Percentiles rank a stretch among this genome's conserved stretches.
These are phyloP conservation scores for Alethe castanea DNA, from an alignment of 2,113 vertebrate genomes.

Conservation along the genomic window DNA sequence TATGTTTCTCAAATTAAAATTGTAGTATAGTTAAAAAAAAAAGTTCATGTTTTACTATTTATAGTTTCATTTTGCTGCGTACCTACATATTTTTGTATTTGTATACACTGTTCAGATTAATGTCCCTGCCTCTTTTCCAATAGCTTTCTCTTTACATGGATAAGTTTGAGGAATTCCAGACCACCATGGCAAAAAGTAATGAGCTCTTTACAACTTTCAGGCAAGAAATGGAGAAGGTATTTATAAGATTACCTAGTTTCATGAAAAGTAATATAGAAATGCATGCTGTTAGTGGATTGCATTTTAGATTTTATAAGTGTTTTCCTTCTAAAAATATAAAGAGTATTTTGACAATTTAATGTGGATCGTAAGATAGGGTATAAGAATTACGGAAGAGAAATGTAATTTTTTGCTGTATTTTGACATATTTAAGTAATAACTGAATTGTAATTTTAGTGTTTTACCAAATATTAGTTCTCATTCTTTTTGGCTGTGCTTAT, in stretches of 20 bases:
- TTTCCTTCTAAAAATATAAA: background rate
- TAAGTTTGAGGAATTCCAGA: constrained; percentile 99
- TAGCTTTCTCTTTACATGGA: constrained; percentile 98
- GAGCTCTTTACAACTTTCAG: constrained; percentile 98
- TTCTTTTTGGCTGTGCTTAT: background rate
- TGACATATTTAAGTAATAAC: background rate
- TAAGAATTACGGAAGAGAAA: background rate
- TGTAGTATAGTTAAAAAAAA: background rate
- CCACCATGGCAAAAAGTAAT: constrained; percentile 97
- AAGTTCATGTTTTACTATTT: background rate
- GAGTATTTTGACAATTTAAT: background rate
- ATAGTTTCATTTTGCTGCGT: background rate
- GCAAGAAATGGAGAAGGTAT: constrained; percentile 99
- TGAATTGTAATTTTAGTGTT: background rate
- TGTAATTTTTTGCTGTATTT: background rate
- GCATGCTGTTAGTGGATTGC: background rate
- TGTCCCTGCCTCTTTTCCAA: constrained; percentile 7
- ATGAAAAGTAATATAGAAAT: background rate
- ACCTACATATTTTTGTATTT: background rate
- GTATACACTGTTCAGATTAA: background rate
- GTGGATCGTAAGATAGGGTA: background rate
- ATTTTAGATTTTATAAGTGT: background rate
- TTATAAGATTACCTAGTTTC: background rate
- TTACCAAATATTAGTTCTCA: background rate
- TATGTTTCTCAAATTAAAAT: background rate